phyloP scores from a whole-genome alignment of 2,113 vertebrate species.

The Platycercus adscitus region DNA sequence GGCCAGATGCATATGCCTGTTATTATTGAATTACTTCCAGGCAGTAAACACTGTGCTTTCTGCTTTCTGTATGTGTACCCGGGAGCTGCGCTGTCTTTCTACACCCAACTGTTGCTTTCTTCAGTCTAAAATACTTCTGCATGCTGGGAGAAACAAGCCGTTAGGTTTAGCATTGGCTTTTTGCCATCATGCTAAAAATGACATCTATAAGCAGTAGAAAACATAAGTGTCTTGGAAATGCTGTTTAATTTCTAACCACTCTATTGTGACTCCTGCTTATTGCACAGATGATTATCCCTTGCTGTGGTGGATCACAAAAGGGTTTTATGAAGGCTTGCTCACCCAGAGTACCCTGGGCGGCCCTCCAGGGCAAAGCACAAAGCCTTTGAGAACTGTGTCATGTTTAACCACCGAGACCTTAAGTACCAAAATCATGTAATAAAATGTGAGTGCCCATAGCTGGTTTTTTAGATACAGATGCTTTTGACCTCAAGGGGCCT shows the following conservation, averaged over 20 bases:
- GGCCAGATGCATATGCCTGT: neutral
- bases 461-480: fast-evolving
- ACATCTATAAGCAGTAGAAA: fast-evolving
- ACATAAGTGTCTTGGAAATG: neutral
- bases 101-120: neutral
- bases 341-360: fast-evolving
- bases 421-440: neutral
- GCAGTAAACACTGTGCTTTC: neutral
- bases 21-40: neutral
- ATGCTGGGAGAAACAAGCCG: neutral
- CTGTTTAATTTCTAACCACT: neutral
- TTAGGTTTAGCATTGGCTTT: neutral
- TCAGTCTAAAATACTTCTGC: neutral
- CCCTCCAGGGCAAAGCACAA: neutral
- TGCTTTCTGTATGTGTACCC: neutral
- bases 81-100: neutral
- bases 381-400: neutral
- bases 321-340: neutral
- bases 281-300: neutral
- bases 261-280: fast-evolving
- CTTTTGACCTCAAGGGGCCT: neutral
- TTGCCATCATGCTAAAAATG: neutral
- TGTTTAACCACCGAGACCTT: neutral
- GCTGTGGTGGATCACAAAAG: neutral
- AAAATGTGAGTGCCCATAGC: fast-evolving